Base-by-base conservation (phyloP, 1,140 invertebrate species). In the Portunus trituberculatus region DNA sequence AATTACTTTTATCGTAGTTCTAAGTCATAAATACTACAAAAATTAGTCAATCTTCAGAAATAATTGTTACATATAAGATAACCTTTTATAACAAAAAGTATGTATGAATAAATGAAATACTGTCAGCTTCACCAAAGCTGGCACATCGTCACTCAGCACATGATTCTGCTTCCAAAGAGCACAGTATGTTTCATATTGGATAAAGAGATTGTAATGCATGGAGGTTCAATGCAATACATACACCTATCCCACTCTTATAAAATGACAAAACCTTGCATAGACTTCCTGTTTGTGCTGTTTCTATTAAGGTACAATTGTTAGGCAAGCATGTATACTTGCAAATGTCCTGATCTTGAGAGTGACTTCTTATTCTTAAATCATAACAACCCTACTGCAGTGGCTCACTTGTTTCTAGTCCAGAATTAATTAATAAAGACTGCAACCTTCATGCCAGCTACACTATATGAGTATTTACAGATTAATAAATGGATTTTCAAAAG, bases 11-110 rank as follows among this genome's bases (percentile, higher is more conserved):
- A 59, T 59, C 52, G 6, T 39, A 59, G 52, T 59, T 59, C 52
- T 59, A 59, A 76, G 20, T 76, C 67, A 76, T 76, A 76, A 76
- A 76, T 76, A 76, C 67, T 76, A 76, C 67, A 76, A 76, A 76
- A 76, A 76, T 76, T 76, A 76, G 67, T 76, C 67, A 76, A 20
- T 76, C 67, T 76, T 76, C n/a, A 76, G 20, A 76, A 76, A 76
- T n/a, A n/a, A 76, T 25, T 76, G 20, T 25, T 12, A 12, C 59
- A 76, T 76, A 39, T n/a, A 76, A 7, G 6, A 76, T 76, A 76
- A 76, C 0, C 67, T 76, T 76, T 25, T n/a, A 76, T n/a, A 76
- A 20, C 8, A 76, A n/a, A 76, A n/a, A 59, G 20, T 59, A 20
- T 59, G 20, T n/a, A 76, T 25, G 2, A 76, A n/a, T n/a, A 76